These are phyloP conservation scores for Drosophila emarginata DNA, from an alignment of 2,888 invertebrate genomes.

Conservation along the genomic window DNA sequence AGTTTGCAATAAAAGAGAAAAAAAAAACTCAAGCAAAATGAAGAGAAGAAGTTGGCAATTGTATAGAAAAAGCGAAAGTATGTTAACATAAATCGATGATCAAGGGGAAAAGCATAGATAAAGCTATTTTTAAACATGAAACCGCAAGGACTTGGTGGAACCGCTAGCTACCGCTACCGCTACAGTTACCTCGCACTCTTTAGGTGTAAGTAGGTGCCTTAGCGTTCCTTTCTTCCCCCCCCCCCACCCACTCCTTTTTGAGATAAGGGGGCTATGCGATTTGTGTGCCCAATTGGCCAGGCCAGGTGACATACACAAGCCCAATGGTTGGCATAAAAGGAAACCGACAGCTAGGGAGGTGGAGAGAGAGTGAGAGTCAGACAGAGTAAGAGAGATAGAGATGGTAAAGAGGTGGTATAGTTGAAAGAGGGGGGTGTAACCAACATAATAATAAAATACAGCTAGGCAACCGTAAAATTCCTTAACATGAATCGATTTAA, in stretches of 20 bases:
- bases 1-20: conserved; percentile 39
- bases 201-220: conserved; percentile 22
- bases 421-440: conserved; percentile 20
- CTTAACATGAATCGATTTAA: conserved; percentile 77
- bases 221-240: background rate
- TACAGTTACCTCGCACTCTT: background rate
- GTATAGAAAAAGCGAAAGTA: conserved; percentile 65
- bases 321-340: conserved; percentile 30
- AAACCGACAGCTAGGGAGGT: conserved; percentile 22
- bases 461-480: conserved; percentile 76
- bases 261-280: conserved; percentile 18
- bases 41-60: conserved; percentile 14
- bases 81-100: conserved; percentile 75
- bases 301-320: conserved; percentile 47
- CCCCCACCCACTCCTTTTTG: too few species aligned
- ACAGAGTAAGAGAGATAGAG: background rate
- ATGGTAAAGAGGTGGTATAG: background rate
- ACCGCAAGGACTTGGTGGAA: conserved; percentile 55
- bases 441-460: conserved; percentile 74
- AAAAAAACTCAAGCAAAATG: conserved; percentile 18
- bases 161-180: conserved; percentile 4
- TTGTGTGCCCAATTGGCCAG: conserved; percentile 42
- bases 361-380: background rate
- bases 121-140: conserved; percentile 66
- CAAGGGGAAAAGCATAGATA: conserved; percentile 45